Conservation (phyloP, 2,888 invertebrate genomes). For the Gari tellinella region DNA sequence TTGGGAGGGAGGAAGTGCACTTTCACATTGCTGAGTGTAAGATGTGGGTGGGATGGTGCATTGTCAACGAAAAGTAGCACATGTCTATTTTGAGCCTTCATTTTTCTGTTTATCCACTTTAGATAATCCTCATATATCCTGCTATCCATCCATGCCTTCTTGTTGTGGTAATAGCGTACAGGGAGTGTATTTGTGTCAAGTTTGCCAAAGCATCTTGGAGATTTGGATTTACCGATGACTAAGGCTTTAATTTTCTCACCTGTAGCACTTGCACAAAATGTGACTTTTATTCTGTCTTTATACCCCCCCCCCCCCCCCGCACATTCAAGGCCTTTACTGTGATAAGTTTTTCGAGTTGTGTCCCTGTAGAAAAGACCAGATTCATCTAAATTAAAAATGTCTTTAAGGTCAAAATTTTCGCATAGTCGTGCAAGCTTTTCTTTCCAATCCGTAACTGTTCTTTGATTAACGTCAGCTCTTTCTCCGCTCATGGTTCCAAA, state of each 20-base stretch:
- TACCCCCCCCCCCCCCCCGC: conserved; percentile 47
- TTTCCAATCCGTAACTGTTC: conserved; percentile 31
- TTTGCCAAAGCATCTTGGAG: conserved; percentile 48
- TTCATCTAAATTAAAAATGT: conserved; percentile 60
- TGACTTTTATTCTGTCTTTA: conserved; percentile 47
- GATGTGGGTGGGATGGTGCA: conserved; percentile 14
- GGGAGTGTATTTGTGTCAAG: conserved; percentile 16
- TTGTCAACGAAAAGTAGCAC: conserved; percentile 30
- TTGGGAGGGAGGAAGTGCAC: conserved; percentile 19
- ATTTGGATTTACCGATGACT: conserved; percentile 44
- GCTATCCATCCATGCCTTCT: conserved; percentile 46
- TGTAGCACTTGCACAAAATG: conserved; percentile 39
- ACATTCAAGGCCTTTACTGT: conserved; percentile 40
- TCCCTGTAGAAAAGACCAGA: conserved; percentile 49
- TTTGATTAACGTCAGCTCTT: conserved; percentile 26
- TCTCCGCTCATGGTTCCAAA: conserved; percentile 23
- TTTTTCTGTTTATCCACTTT: conserved; percentile 17
- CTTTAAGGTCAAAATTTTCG: conserved; percentile 23
- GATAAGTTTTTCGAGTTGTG: conserved; percentile 25
- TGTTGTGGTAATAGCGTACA: conserved; percentile 30
- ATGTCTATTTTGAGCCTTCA: conserved; percentile 14
- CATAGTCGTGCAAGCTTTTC: conserved; percentile 4
- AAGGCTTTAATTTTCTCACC: conserved; percentile 42
- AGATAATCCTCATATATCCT: conserved; percentile 22
- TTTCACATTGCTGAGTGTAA: conserved; percentile 14